Evolutionary conservation across 2,113 vertebrate genomes (phyloP).

Genomic region (Anguilla japonica): DNA sequence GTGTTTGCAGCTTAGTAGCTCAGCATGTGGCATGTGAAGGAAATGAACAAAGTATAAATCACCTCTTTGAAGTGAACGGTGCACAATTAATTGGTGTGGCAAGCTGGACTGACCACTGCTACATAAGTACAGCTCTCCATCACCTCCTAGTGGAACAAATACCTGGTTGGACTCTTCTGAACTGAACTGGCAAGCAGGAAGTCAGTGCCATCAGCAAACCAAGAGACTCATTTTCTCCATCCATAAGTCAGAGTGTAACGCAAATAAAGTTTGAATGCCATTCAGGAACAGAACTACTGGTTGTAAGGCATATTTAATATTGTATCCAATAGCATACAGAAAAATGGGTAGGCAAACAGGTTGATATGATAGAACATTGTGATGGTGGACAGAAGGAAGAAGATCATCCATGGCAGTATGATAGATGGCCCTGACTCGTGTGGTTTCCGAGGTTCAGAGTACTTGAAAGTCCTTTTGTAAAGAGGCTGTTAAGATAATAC

Average conservation of each 20-base stretch:
- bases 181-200: no score
- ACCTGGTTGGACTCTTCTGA: no score
- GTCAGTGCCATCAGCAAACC: no score
- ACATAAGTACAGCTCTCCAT: no score
- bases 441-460: slow-evolving; percentile 34
- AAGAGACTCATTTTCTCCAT: no score
- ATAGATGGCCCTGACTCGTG: slow-evolving; percentile 46
- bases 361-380: slow-evolving; percentile 33
- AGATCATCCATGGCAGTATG: slow-evolving; percentile 19
- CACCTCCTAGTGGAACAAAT: no score
- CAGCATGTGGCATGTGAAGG: not conserved
- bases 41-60: not conserved
- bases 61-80: not conserved
- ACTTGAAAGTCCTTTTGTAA: slow-evolving; percentile 36
- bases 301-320: no score
- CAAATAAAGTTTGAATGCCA: no score
- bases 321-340: no score
- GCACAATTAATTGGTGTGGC: not conserved
- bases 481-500: slow-evolving; percentile 37
- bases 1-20: not conserved
- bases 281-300: no score
- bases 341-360: not conserved
- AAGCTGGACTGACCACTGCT: not conserved
- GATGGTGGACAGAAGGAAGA: slow-evolving; percentile 16
- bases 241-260: no score